Evolutionary conservation across 64 coral and sea anemone genomes (phyloP).

Genomic region (Hydrozoanthus tunicans): DNA sequence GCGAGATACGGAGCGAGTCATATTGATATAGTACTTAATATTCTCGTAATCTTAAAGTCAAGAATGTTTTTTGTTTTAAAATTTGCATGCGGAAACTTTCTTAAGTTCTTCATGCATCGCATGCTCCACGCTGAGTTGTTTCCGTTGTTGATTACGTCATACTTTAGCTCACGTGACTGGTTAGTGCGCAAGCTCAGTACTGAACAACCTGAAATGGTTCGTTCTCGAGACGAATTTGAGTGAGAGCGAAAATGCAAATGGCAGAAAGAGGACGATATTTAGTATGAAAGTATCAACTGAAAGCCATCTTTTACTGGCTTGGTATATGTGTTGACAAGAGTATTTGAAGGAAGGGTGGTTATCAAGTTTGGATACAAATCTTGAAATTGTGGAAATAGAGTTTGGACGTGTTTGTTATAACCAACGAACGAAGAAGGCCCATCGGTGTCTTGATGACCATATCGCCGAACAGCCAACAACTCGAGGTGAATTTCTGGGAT

Average conservation of each 20-base stretch:
- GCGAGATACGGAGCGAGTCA: background rate
- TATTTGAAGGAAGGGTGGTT: slow-evolving; percentile 19
- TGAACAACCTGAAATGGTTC: slow-evolving; percentile 48
- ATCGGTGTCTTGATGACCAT: slow-evolving; percentile 52
- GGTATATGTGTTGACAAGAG: slow-evolving; percentile 33
- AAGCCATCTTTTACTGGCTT: slow-evolving; percentile 60
- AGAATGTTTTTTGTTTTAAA: slow-evolving; percentile 11
- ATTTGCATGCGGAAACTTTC: slow-evolving; percentile 54
- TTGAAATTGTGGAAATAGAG: slow-evolving; percentile 25
- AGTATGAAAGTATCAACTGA: slow-evolving; percentile 59
- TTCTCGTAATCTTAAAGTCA: background rate
- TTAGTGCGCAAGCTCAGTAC: slow-evolving; percentile 14
- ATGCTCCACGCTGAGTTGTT: background rate
- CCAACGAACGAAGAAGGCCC: background rate
- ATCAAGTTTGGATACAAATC: slow-evolving; percentile 21
- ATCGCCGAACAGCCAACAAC: slow-evolving; percentile 29
- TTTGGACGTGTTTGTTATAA: slow-evolving; percentile 50
- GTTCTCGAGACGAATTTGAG: slow-evolving; percentile 32
- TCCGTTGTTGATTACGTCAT: slow-evolving; percentile 60
- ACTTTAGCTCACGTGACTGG: slow-evolving; percentile 41
- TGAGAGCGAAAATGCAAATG: slow-evolving; percentile 40
- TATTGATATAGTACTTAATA: background rate
- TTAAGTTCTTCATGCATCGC: background rate
- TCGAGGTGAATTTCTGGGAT: slow-evolving; percentile 22
- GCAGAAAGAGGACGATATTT: slow-evolving; percentile 49